These are phyloP conservation scores for Atrina japonica DNA, from an alignment of 2,888 invertebrate species.

Conservation along the genomic window DNA sequence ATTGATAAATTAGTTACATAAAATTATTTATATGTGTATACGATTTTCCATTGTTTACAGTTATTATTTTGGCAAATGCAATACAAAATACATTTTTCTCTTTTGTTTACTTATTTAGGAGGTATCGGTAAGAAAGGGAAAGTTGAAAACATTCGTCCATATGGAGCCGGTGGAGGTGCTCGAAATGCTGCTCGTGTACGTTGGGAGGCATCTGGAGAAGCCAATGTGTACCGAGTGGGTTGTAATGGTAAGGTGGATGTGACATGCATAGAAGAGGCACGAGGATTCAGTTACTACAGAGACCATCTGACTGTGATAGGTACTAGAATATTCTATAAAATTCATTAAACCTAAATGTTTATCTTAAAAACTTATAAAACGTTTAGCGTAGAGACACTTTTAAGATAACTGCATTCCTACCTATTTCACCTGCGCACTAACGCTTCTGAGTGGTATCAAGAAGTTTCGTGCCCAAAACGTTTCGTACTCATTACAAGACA, in stretches of 20 bases:
- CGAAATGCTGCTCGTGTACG: conserved; percentile 92
- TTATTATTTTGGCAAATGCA: background rate
- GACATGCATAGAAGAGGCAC: conserved; percentile 87
- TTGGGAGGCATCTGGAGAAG: conserved; percentile 89
- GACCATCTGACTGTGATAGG: conserved; percentile 91
- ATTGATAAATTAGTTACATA: background rate
- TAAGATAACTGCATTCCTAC: no score
- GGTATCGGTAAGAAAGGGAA: conserved; percentile 86
- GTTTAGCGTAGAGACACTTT: no score
- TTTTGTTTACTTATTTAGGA: conserved; percentile 61
- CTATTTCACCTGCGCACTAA: no score
- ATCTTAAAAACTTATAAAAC: no score
- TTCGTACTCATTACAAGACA: no score
- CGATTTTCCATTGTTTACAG: background rate
- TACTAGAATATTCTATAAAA: conserved; percentile 52
- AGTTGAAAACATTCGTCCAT: conserved; percentile 90
- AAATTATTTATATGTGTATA: background rate
- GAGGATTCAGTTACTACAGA: conserved; percentile 87
- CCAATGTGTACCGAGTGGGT: conserved; percentile 90
- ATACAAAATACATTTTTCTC: no score
- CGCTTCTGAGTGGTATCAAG: no score
- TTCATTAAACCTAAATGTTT: no score
- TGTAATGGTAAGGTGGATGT: conserved; percentile 93
- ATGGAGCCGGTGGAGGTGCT: conserved; percentile 91
- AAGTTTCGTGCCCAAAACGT: no score